phyloP scores from a whole-genome alignment of 1,140 invertebrate species.

The Scylla paramamosain region DNA sequence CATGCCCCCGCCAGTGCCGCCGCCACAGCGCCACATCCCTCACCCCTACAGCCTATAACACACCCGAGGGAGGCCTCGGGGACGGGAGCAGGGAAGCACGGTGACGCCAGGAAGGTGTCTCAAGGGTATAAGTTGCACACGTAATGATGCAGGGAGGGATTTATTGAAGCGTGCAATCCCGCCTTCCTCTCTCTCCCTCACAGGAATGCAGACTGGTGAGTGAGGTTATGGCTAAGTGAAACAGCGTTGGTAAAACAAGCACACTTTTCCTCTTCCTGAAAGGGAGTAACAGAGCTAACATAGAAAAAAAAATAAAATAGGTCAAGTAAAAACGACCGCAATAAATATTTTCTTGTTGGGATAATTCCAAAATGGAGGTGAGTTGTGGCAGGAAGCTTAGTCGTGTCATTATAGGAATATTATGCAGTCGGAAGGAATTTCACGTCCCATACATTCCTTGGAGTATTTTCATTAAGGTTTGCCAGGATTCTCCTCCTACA shows the following conservation, averaged over 20 bases:
- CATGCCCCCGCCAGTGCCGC: not conserved
- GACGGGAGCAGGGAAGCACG: too few relatives aligned
- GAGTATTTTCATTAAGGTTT: not conserved
- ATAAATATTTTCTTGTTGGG: not conserved
- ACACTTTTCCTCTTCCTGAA: too few relatives aligned
- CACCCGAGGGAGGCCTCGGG: too few relatives aligned
- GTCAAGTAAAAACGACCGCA: not conserved
- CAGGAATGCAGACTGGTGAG: not conserved
- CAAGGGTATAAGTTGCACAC: too few relatives aligned
- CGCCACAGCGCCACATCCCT: not conserved
- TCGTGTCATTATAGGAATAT: not conserved
- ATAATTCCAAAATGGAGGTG: not conserved
- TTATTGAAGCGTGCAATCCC: too few relatives aligned
- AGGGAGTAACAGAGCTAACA: not conserved
- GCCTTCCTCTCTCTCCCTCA: not conserved
- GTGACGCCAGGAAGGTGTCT: too few relatives aligned
- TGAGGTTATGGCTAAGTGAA: not conserved
- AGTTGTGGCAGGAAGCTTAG: not conserved
- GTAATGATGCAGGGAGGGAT: too few relatives aligned
- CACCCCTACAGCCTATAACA: not conserved
- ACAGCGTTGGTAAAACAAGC: too few relatives aligned
- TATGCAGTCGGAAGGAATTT: conserved; percentile 1
- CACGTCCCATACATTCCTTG: not conserved
- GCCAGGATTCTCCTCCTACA: not conserved
- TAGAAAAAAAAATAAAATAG: not conserved